Percentiles rank a stretch among this genome's conserved stretches.
Conservation (phyloP, 2,888 invertebrate species). For the Cephus nigrinus region DNA sequence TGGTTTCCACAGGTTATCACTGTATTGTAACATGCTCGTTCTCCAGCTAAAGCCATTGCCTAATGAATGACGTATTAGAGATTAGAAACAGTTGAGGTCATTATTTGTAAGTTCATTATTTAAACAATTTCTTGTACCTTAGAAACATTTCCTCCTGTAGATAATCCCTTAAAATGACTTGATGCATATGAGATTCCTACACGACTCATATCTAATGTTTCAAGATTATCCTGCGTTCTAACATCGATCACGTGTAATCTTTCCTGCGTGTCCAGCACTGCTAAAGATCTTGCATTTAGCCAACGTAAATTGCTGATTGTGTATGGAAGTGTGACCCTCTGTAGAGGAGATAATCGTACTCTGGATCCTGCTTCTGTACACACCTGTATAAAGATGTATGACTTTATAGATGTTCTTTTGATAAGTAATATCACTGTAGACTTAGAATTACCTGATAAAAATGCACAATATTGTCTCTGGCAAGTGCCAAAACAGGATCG, state of each 20-base stretch:
- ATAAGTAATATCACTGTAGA: conserved; percentile 5
- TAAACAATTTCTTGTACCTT: conserved; percentile 41
- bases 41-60: conserved; percentile 81
- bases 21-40: conserved; percentile 81
- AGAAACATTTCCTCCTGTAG: conserved; percentile 94
- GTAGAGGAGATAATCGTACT: conserved; percentile 74
- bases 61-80: conserved; percentile 37
- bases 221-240: conserved; percentile 86
- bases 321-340: conserved; percentile 78
- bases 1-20: conserved; percentile 77
- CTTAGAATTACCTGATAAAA: conserved; percentile 79
- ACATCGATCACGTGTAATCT: conserved; percentile 91
- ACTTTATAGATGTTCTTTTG: conserved; percentile 3
- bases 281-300: conserved; percentile 85
- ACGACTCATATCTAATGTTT: conserved; percentile 82
- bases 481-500: conserved; percentile 91
- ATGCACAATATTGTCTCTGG: conserved; percentile 83
- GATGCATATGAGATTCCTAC: conserved; percentile 88
- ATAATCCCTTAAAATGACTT: conserved; percentile 89
- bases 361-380: conserved; percentile 69
- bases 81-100: background rate
- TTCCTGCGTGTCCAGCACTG: conserved; percentile 87
- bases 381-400: conserved; percentile 60
- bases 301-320: conserved; percentile 82
- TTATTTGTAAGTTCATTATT: background rate